These are phyloP conservation scores for Pterocles gutturalis DNA, from an alignment of 2,113 vertebrate species.

Conservation along the genomic window DNA sequence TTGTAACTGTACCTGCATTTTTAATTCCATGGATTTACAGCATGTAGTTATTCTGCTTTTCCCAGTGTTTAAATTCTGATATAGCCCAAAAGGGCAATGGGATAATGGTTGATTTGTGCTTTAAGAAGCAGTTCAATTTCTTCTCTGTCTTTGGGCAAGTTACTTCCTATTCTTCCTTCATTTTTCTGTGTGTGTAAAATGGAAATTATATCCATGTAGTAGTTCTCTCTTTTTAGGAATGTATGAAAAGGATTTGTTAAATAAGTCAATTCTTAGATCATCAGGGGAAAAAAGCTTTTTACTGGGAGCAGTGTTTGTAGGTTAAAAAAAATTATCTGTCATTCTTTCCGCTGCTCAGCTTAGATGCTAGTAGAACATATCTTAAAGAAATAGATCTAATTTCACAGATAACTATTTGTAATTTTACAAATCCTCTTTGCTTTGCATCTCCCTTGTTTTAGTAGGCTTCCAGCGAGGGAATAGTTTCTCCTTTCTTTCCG, in stretches of 20 bases:
- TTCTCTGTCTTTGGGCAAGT: neutral
- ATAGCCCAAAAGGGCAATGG: neutral
- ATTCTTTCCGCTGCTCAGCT: neutral
- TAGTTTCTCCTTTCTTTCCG: neutral
- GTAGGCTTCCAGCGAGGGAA: neutral
- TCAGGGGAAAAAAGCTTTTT: neutral
- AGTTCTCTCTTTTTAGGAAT: neutral
- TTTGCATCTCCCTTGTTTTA: neutral
- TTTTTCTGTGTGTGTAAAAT: neutral
- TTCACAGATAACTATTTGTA: neutral
- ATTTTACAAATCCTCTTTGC: neutral
- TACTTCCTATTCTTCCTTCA: neutral
- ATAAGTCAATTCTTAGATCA: neutral
- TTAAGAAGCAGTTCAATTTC: neutral
- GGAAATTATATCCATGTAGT: neutral
- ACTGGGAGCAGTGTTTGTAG: neutral
- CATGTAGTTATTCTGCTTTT: neutral
- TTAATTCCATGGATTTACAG: neutral
- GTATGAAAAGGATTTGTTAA: neutral
- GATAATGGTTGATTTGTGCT: neutral
- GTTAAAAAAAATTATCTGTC: neutral
- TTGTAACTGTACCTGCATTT: conserved; percentile 54
- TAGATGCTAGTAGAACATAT: neutral
- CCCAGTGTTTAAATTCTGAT: neutral
- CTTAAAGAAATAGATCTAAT: neutral